phyloP scores from a whole-genome alignment of 2,113 vertebrate species.

The Scomber japonicus region DNA sequence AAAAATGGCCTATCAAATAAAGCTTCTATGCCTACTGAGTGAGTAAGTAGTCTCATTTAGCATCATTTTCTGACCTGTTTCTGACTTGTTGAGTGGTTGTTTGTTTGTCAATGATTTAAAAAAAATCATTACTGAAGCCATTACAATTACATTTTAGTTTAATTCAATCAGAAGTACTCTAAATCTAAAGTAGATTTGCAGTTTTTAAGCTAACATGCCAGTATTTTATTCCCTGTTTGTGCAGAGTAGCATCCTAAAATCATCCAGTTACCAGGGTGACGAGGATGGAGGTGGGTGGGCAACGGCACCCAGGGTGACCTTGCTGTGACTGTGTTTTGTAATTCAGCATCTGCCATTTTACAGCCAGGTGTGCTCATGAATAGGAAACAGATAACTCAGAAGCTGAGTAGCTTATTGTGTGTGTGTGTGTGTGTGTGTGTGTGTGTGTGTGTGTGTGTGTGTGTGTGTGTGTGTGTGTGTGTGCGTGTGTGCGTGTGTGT shows the following conservation, averaged over 20 bases:
- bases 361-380: conserved; percentile 56
- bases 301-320: conserved; percentile 62
- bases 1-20: conserved; percentile 77
- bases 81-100: conserved; percentile 23
- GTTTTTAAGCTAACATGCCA: conserved; percentile 31
- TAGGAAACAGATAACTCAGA: conserved; percentile 18
- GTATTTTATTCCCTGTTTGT: conserved; percentile 24
- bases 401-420: neutral
- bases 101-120: conserved; percentile 20
- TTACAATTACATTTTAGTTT: conserved; percentile 22
- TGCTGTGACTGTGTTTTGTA: conserved; percentile 59
- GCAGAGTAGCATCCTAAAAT: conserved; percentile 57
- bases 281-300: conserved; percentile 66
- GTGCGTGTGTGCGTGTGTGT: neutral
- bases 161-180: conserved; percentile 18
- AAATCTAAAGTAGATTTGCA: neutral
- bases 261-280: conserved; percentile 76
- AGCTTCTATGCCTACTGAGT: conserved; percentile 69
- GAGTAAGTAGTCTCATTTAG: neutral
- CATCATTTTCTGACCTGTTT: conserved; percentile 35
- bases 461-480: too few species aligned
- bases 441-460: neutral
- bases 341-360: conserved; percentile 47
- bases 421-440: conserved; percentile 3
- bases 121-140: conserved; percentile 11